Base-by-base conservation (phyloP, 2,888 invertebrate species). In the Erebia ligea region DNA sequence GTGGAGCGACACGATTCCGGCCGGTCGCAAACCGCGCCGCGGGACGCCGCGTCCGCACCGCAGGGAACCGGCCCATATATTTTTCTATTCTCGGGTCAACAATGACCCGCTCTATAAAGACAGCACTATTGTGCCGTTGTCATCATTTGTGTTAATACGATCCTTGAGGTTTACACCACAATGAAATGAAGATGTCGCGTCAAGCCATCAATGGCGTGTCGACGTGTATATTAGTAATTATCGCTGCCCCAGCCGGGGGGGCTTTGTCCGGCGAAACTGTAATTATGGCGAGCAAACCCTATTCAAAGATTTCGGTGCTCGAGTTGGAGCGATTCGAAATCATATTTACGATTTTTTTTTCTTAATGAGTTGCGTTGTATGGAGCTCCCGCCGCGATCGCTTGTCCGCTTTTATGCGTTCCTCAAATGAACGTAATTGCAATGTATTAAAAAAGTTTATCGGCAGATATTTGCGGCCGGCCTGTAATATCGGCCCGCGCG, bases 91-190 rank as follows among this genome's bases (percentile, higher is more conserved):
- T 88, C 84, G 76, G 75, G 79, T 84, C 84, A 79, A 92, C 92
- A 92, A 92, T 89, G 86, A 87, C 82, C 81, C 84, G 82, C 77
- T 84, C 86, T 82, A 90, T 89, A 88, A 88, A 88, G 85, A 78
- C 81, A 79, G 79, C 77, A 77, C 86, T 81, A 89, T 92, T 91
- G 88, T 92, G 76, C 82, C 84, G 86, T 88, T 92, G 92, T 93
- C 92, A 91, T 92, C 91, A 88, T 91, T 90, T 89, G 89, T 92
- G 92, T 92, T 92, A 92, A 92, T 93, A 88, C 88, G 88, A 90
- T 88, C 89, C 90, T 91, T 90, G 92, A 92, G 92, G 92, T 92
- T 93, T 91, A 84, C 87, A 84, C 90, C 87, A 93, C 92, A 93
- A 92, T 87, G 88, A 82, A 83, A 88, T 90, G 91, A 87, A 90